Evolutionary conservation across 64 coral and sea anemone species (phyloP), one percentile per base, ranked within the genome.

Genomic region (Hydrozoanthus tunicans): DNA sequence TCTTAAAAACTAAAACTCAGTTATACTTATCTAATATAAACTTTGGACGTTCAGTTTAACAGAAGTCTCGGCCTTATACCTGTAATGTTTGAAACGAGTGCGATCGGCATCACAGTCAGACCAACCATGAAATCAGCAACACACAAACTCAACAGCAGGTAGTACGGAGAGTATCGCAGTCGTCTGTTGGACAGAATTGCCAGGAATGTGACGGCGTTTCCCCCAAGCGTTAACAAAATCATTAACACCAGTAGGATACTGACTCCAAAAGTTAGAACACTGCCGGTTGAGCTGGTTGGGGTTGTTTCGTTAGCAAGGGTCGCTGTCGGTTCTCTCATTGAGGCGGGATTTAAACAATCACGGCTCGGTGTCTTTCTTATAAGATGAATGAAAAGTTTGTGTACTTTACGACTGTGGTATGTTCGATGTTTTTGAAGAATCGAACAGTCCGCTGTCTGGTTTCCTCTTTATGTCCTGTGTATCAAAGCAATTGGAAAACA

Each of bases 211-310:
- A 43, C 0, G 32, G 32, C 32, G 32, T 81, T 81, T 61, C 56
- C 79, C 6, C 56, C 58, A 32, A 81, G 79, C 61, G 79, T 81
- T 4, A 81, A 55, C 23, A 62, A 55, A 9, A 81, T 81, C 79
- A 81, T 61, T 15, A 59, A 12, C 7, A 23, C 58, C 7, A 81
- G 79, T 6, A 81, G 58, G 0, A 43, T 51, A 51, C 27, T 74
- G 71, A 74, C 51, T 51, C 27, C 71, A 20, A 74, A 43, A 51
- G 26, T 74, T 17, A 74, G 27, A 27, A 8, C 27, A 74, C 6
- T 43, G 24, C 71, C 23, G 26, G 7, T 9, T 4, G 26, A 32
- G 7, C 24, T 11, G 71, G 71, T 24, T 32, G 26, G 71, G 24
- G 26, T 9, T 11, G 24, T 3, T 74, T 74, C 32, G 32, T 43